Base-by-base conservation (phyloP, 2,888 invertebrate genomes). In the Dicyrtoma fusca region DNA sequence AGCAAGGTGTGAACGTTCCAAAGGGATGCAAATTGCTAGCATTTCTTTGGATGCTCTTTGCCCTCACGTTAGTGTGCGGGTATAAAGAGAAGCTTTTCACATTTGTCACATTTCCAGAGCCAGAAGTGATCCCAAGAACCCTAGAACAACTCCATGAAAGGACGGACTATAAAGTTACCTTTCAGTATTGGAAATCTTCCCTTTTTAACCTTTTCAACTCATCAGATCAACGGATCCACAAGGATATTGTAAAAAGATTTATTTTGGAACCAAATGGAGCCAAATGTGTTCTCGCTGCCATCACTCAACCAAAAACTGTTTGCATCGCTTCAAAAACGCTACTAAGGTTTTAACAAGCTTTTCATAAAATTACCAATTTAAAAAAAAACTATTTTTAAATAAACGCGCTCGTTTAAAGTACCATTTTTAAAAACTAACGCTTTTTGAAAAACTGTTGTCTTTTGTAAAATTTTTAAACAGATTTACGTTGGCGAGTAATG, bases 21-120 rank as follows among this genome's bases (percentile, higher is more conserved):
- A 21, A 61, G 34, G 59, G 64, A 1, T 26, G 65, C 5, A 55
- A 59, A 11, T 10, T 68, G 0, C n/a, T 73, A 1, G 51, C 59
- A 0, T 10, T 45, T 34, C 21, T 69, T n/a, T 74, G 74, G 71
- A 66, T 74, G 57, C 21, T 61, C 13, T 14, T 72, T 1, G 10
- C 61, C 0, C 26, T 74, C 11, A n/a, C 62, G 0, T 23, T 75
- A n/a, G 65, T 55, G 0, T 53, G 34, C 11, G 45, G 62, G 1
- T 75, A 75, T 26, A 71, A 65, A 47, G 65, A 68, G 10, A 73
- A 73, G 42, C 65, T 75, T 5, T 63, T 73, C 23, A 65, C 63
- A 3, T 73, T 65, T 53, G 26, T 75, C 17, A 69, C 73, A 0
- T 73, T 75, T 14, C 71, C 69, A 1, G 69, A 63, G 21, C 42